A percentile compares a stretch with the other conserved stretches of the same genome.
phyloP scores from a whole-genome alignment of 2,113 vertebrate genomes.

The Microtus montanus region DNA sequence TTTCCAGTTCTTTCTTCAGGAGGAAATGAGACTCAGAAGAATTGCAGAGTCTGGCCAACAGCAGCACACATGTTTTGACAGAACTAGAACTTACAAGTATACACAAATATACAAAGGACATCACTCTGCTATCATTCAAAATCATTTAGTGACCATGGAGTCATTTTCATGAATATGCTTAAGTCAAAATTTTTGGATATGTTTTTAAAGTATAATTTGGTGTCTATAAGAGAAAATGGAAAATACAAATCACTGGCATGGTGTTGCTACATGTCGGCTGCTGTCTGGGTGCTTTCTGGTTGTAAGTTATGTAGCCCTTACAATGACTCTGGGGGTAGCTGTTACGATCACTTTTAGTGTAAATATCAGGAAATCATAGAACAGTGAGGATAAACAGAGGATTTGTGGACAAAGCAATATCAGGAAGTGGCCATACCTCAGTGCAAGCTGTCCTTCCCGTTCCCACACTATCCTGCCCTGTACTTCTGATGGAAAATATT shows the following conservation, averaged over 20 bases:
- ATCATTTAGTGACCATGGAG: background rate
- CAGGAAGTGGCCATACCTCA: accelerated
- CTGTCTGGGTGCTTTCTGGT: background rate
- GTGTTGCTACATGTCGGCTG: too few relatives aligned
- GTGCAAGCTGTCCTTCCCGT: background rate
- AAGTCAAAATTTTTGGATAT: background rate
- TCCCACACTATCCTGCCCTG: background rate
- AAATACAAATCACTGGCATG: background rate
- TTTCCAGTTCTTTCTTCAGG: background rate
- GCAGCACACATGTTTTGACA: background rate
- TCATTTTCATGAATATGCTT: background rate
- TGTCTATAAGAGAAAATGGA: background rate
- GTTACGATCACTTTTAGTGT: background rate
- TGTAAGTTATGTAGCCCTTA: background rate
- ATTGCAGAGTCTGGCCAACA: background rate
- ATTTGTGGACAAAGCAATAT: accelerated
- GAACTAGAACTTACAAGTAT: background rate
- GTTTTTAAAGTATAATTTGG: background rate
- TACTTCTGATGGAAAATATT: background rate
- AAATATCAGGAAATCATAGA: background rate
- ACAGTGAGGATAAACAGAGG: background rate
- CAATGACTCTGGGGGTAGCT: background rate
- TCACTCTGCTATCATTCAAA: background rate
- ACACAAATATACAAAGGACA: background rate
- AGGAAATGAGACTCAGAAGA: background rate